Evolutionary conservation across 2,113 vertebrate species (phyloP).

Genomic region (Thunnus thynnus): DNA sequence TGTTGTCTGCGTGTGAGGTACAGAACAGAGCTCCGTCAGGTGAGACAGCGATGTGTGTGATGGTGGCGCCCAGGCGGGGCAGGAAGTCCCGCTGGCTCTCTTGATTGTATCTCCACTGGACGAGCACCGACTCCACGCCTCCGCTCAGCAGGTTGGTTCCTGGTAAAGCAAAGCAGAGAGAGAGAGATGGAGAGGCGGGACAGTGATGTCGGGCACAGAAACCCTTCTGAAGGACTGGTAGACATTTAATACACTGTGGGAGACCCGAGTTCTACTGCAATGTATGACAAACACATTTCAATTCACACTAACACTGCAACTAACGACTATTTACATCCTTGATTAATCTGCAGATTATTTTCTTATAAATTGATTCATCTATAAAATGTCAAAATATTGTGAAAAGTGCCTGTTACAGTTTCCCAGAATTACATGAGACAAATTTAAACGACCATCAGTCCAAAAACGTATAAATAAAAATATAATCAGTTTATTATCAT

Average conservation of each 20-base stretch:
- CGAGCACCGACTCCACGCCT: constrained; percentile 92
- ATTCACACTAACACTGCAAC: too few relatives aligned
- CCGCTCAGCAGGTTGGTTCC: constrained; percentile 93
- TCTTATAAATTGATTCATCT: too few relatives aligned
- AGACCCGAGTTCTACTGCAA: neutral
- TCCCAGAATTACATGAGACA: too few relatives aligned
- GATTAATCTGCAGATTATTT: too few relatives aligned
- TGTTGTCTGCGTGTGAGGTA: constrained; percentile 94
- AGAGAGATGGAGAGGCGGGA: neutral
- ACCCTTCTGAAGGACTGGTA: neutral
- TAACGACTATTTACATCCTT: too few relatives aligned
- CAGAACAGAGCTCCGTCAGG: constrained; percentile 89
- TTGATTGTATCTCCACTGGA: constrained; percentile 90
- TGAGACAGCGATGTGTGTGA: constrained; percentile 89
- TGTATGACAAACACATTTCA: neutral
- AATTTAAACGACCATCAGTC: too few relatives aligned
- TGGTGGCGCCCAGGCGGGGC: constrained; percentile 91
- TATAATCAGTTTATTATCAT: too few relatives aligned
- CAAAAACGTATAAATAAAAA: too few relatives aligned
- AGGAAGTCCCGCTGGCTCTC: constrained; percentile 90
- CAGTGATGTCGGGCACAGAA: neutral
- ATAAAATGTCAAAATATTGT: too few relatives aligned
- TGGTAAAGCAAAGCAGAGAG: constrained; percentile 58
- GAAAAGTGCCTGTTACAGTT: too few relatives aligned
- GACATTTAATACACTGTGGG: neutral